These are phyloP conservation scores for Brachionus asplanchnoidis DNA, from an alignment of 1,140 invertebrate genomes.

Conservation along the genomic window DNA sequence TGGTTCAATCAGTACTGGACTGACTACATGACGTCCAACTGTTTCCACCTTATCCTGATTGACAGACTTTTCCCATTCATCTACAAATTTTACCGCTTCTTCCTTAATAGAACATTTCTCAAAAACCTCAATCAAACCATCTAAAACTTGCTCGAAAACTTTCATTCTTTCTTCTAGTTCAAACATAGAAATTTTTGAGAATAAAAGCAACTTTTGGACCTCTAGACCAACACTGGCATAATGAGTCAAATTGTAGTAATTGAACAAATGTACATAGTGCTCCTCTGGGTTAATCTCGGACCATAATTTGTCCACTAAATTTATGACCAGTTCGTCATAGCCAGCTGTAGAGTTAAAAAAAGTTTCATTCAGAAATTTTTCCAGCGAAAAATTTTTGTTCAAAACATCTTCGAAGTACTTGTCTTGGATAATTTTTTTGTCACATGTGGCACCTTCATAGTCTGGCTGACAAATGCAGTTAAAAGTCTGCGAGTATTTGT, in stretches of 20 bases:
- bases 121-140: neutral
- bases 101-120: neutral
- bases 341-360: neutral
- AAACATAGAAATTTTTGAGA: neutral
- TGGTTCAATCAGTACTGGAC: neutral
- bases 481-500: neutral
- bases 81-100: neutral
- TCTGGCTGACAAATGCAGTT: neutral
- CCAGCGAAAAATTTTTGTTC: neutral
- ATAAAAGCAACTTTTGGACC: neutral
- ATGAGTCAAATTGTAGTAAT: neutral
- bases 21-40: neutral
- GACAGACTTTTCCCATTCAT: neutral
- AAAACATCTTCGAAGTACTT: neutral
- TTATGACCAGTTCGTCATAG: conserved; percentile 4
- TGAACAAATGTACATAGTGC: neutral
- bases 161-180: neutral
- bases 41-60: neutral
- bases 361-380: neutral
- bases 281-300: neutral
- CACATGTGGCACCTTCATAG: conserved; percentile 10
- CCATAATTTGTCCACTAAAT: neutral
- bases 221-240: neutral
- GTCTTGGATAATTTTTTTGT: neutral
- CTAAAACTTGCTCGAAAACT: neutral